phyloP scores from a whole-genome alignment of 1,140 invertebrate genomes.

The Kradibia gibbosae region DNA sequence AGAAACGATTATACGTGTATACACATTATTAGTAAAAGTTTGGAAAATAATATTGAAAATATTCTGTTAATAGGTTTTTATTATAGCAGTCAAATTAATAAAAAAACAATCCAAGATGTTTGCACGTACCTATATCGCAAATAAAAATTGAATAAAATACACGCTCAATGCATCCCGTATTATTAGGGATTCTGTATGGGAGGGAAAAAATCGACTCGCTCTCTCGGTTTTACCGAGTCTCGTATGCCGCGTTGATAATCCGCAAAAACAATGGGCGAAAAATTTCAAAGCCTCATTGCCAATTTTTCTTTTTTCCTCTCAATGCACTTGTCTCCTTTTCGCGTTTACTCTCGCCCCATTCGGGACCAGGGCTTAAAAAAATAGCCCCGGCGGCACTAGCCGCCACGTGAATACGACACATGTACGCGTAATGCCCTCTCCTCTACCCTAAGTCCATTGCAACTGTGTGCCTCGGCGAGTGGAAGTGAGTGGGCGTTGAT shows the following conservation, averaged over 20 bases:
- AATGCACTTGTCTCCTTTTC: background rate
- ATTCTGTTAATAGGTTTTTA: too few relatives aligned
- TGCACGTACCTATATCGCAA: too few relatives aligned
- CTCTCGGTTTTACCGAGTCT: background rate
- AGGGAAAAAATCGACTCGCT: slow-evolving; percentile 23
- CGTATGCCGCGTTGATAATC: slow-evolving; percentile 28
- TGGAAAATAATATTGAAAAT: too few relatives aligned
- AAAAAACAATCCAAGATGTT: too few relatives aligned
- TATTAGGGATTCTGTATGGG: background rate
- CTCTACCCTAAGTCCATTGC: background rate
- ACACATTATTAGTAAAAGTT: too few relatives aligned
- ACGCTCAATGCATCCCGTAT: background rate
- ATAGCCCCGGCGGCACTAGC: background rate
- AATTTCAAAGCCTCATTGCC: slow-evolving; percentile 26
- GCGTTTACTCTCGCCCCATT: background rate
- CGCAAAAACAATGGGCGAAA: slow-evolving; percentile 41
- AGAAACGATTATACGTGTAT: too few relatives aligned
- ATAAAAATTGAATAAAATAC: background rate
- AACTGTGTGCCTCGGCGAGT: background rate
- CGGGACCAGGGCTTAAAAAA: background rate
- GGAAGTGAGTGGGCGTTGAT: slow-evolving; percentile 29
- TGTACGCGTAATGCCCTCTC: background rate
- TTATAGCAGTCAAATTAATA: too few relatives aligned
- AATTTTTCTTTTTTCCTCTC: background rate
- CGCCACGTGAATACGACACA: slow-evolving; percentile 1